phyloP scores from a whole-genome alignment of 2,888 invertebrate genomes.

The Eristalis tenax region DNA sequence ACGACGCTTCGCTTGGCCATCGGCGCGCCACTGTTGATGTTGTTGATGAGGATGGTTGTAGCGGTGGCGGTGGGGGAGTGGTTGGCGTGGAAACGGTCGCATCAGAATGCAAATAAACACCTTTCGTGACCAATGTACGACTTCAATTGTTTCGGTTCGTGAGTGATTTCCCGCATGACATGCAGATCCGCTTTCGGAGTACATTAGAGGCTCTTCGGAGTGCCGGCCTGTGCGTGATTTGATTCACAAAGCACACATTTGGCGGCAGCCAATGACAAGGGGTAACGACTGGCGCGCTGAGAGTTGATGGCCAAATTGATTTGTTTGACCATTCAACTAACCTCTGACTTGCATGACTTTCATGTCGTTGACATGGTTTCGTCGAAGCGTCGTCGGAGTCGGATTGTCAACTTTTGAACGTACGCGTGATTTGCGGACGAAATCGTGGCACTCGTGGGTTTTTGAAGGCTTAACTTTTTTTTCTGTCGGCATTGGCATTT shows the following conservation, averaged over 20 bases:
- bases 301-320: slow-evolving; percentile 44
- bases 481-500: no score
- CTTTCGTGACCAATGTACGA: slow-evolving; percentile 50
- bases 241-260: slow-evolving; percentile 37
- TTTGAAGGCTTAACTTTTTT: no score
- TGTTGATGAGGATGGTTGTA: background rate
- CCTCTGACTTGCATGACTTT: slow-evolving; percentile 43
- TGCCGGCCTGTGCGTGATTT: slow-evolving; percentile 53
- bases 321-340: slow-evolving; percentile 44
- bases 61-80: background rate
- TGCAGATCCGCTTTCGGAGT: slow-evolving; percentile 62
- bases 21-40: slow-evolving; percentile 7
- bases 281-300: slow-evolving; percentile 2
- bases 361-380: slow-evolving; percentile 6
- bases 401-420: no score
- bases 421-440: no score
- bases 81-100: background rate
- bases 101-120: slow-evolving; percentile 56
- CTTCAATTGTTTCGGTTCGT: slow-evolving; percentile 48
- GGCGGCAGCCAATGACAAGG: slow-evolving; percentile 1
- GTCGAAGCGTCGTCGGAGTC: no score
- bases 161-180: slow-evolving; percentile 66
- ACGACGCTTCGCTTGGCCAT: background rate
- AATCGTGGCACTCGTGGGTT: no score
- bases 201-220: slow-evolving; percentile 16